Base-by-base conservation (phyloP, 2,797 vertebrate genomes). In the Lithobates pipiens region DNA sequence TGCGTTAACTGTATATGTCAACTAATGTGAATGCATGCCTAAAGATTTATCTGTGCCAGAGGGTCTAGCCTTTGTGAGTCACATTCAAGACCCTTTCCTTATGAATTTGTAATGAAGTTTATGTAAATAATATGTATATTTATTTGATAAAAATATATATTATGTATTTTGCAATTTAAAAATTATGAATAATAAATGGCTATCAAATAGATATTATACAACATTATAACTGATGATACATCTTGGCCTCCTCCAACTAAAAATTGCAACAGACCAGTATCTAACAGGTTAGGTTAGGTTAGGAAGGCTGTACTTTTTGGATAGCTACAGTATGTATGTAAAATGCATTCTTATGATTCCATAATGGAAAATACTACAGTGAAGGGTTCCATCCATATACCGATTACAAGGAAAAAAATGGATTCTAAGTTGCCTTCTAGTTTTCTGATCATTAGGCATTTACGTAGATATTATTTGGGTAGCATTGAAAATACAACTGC, bases 101-200 rank as follows among this genome's bases (percentile, higher is more conserved):
- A 67, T 29, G 25, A 67, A 67, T 67, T 67, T 67, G 25, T 67
- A 67, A 67, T 29, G 25, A 29, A 29, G n/a, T 27, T 67, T 67
- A 67, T 67, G 29, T 67, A 25, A 67, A 29, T 67, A 67, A 13
- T 67, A 67, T 67, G 65, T 67, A 67, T 67, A 67, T 67, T 67
- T 67, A 67, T 67, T 67, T 27, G n/a, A 25, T 67, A 25, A 13
- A 67, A 4, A 67, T 25, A 27, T 27, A 67, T 67, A 67, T 18
- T 29, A 10, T 67, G 3, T 29, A 23, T 61, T 61, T 61, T 61
- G 54, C 54, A 67, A 29, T 67, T 67, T 67, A 4, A 25, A 77
- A 42, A 67, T 23, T 7, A 42, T 9, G 42, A 77, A 67, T 39
- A 63, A 44, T 65, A 78, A 68, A 18, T 68, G 54, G 65, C 65